Evolutionary conservation across 2,888 invertebrate species (phyloP), one percentile per base, ranked within the genome.

Genomic region (Metalampra italica): DNA sequence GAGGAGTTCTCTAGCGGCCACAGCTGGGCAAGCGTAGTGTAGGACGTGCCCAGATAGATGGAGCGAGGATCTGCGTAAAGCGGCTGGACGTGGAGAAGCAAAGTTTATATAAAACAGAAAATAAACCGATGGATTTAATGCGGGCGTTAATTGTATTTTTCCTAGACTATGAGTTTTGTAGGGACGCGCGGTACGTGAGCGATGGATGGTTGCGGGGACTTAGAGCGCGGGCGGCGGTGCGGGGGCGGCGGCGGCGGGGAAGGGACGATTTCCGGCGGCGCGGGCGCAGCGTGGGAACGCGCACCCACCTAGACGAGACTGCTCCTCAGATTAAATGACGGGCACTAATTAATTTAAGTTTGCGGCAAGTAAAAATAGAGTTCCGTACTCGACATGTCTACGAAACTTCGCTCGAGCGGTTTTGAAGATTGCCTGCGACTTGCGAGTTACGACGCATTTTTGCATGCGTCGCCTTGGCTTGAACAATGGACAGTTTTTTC

Each of bases 211-310:
- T 72, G 82, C 70, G 79, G 77, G 79, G 82, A 83, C 85, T 83
- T 81, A 22, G 22, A 2, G 78, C 66, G 64, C 69, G 61, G 66
- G 67, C 66, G 74, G 67, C 67, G 69, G 64, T 68, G 66, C 55
- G 63, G 54, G 56, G 57, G 57, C 50, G 43, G 55, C 49, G 63
- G 52, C 22, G 5, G 22, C 22, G 57, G 51, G 62, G 64, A 61
- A 69, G 69, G 70, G 69, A 59, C 67, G 69, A 74, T 76, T 84
- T 87, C 86, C 87, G 86, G 86, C 78, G 67, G 75, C 79, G 80
- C 80, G 70, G 74, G 78, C 82, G 79, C 82, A 81, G 75, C 89
- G 89, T 88, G 88, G 87, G 89, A 87, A 87, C 84, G 77, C 63
- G 62, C 68, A 72, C 82, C 79, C 81, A 78, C 76, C 81, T 83